A percentile compares a stretch with the other conserved stretches of the same genome.
Evolutionary conservation across 2,113 vertebrate species (phyloP).

Genomic region (Neodon shergylaensis): DNA sequence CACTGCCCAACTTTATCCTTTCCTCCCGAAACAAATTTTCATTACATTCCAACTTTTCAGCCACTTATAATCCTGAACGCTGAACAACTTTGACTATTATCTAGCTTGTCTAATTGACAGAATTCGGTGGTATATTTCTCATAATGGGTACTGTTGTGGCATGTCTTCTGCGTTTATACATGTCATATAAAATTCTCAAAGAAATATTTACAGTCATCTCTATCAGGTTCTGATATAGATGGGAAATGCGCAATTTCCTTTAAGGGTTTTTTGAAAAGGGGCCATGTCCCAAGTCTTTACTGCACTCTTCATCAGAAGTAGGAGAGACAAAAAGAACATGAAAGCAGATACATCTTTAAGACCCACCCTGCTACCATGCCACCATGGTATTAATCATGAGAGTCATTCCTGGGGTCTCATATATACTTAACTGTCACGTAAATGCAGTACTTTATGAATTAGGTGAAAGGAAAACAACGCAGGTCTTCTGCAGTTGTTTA

Average conservation of each 20-base stretch:
- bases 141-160: neutral
- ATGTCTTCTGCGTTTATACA: neutral
- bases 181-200: neutral
- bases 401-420: neutral
- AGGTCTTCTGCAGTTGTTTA: neutral
- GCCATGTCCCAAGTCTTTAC: neutral
- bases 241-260: neutral
- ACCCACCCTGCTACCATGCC: neutral
- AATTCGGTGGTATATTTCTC: neutral
- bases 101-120: conserved; percentile 8
- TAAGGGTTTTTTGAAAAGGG: conserved; percentile 36
- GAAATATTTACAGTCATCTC: conserved; percentile 15
- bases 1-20: neutral
- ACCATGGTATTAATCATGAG: neutral
- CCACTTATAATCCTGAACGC: neutral
- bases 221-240: neutral
- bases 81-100: conserved; percentile 33
- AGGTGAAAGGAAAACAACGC: neutral
- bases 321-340: conserved; percentile 9
- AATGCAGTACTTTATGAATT: neutral
- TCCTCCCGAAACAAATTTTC: neutral
- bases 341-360: neutral
- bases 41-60: conserved; percentile 11
- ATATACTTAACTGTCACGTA: neutral
- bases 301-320: conserved; percentile 14